Conservation (phyloP, 1,140 invertebrate genomes). For the Spodoptera frugiperda region DNA sequence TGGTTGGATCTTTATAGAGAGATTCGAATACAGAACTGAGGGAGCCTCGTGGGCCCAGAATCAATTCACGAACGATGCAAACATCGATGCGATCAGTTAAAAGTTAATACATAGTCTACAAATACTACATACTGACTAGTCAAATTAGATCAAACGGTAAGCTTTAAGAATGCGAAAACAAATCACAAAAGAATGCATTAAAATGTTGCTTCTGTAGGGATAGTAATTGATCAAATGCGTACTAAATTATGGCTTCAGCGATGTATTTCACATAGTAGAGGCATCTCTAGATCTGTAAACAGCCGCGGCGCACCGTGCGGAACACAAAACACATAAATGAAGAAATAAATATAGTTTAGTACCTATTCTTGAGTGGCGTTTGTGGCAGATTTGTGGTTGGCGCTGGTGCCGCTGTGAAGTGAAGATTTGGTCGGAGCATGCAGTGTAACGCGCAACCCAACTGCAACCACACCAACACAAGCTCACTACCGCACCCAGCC, state of each 20-base stretch:
- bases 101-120: conserved; percentile 72
- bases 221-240: conserved; percentile 72
- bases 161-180: conserved; percentile 74
- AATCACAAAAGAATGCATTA: conserved; percentile 81
- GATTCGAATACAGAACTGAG: conserved; percentile 16
- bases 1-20: conserved; percentile 14
- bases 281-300: conserved; percentile 71
- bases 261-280: conserved; percentile 70
- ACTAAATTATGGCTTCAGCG: conserved; percentile 73
- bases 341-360: conserved; percentile 82
- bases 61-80: conserved; percentile 40
- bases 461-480: conserved; percentile 85
- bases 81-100: conserved; percentile 72
- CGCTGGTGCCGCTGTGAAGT: conserved; percentile 83
- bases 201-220: conserved; percentile 81
- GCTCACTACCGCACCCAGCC: conserved; percentile 70
- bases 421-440: conserved; percentile 85
- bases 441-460: conserved; percentile 86
- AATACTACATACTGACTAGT: conserved; percentile 63
- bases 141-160: conserved; percentile 76
- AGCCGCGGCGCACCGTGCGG: conserved; percentile 78
- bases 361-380: conserved; percentile 84
- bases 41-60: not conserved
- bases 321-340: conserved; percentile 84
- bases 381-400: conserved; percentile 80